A percentile compares a stretch with the other conserved stretches of the same genome.
Conservation (phyloP, 92 coral and sea anemone species). For the Diadumene lineata region DNA sequence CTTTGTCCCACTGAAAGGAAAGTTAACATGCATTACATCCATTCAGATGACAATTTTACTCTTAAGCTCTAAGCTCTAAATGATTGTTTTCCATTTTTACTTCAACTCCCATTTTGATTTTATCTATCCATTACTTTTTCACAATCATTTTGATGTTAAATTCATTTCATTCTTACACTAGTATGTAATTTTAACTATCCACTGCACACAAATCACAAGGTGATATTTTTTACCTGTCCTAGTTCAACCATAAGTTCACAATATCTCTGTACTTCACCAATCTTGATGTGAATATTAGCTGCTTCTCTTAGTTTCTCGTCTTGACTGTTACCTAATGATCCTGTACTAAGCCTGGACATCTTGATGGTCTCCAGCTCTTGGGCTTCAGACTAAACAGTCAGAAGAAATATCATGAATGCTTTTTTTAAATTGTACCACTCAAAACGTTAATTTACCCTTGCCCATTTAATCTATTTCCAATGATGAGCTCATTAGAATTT, state of each 20-base stretch:
- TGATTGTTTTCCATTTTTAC: too few relatives aligned
- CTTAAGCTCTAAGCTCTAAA: too few relatives aligned
- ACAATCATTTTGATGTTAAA: too few relatives aligned
- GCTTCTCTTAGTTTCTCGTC: slow-evolving; percentile 81
- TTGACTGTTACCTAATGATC: slow-evolving; percentile 56
- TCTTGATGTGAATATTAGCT: slow-evolving; percentile 79
- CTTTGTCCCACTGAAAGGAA: slow-evolving; percentile 99
- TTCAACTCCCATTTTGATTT: too few relatives aligned
- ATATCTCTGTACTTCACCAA: slow-evolving; percentile 90
- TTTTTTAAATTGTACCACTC: too few relatives aligned
- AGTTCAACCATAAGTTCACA: slow-evolving; percentile 96
- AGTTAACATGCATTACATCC: too few relatives aligned
- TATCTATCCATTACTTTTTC: too few relatives aligned
- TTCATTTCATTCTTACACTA: too few relatives aligned
- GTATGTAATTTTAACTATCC: background rate
- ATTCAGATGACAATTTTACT: too few relatives aligned
- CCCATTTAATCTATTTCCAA: too few relatives aligned
- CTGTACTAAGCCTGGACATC: slow-evolving; percentile 67
- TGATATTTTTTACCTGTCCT: slow-evolving; percentile 70
- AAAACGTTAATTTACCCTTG: too few relatives aligned
- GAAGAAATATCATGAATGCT: background rate
- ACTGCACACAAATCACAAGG: background rate
- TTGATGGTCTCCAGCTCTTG: slow-evolving; percentile 91
- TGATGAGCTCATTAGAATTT: too few relatives aligned
- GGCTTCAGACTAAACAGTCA: slow-evolving; percentile 79